A percentile compares a stretch with the other conserved stretches of the same genome.
Conservation (phyloP, 2,113 vertebrate species). For the Calypte anna region DNA sequence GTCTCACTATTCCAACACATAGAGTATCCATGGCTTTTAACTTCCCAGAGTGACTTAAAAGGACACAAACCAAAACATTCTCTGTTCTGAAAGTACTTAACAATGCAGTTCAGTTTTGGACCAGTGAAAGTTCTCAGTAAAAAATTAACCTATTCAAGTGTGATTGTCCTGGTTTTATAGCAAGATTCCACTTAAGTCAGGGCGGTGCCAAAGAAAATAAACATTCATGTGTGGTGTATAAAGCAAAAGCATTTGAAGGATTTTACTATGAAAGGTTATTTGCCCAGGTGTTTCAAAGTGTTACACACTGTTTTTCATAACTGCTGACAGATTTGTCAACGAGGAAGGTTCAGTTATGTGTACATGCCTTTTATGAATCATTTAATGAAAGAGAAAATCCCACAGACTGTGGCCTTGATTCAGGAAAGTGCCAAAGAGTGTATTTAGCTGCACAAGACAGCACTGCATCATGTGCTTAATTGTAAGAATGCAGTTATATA, state of each 20-base stretch:
- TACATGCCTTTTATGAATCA: background rate
- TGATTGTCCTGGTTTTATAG: constrained; percentile 34
- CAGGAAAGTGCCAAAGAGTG: background rate
- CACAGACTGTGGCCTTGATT: background rate
- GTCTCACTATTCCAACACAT: background rate
- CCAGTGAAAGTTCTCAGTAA: background rate
- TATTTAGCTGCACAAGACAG: background rate
- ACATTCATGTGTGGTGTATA: constrained; percentile 27
- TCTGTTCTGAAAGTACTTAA: background rate
- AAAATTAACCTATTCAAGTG: background rate
- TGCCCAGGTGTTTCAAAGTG: constrained; percentile 69
- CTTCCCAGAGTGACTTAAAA: background rate
- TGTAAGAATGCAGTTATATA: background rate
- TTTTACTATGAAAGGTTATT: constrained; percentile 68
- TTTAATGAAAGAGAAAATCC: background rate
- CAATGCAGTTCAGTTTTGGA: background rate
- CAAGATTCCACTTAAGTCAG: constrained; percentile 38
- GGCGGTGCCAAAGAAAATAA: constrained; percentile 73
- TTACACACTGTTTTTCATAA: constrained; percentile 48
- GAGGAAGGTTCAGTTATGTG: background rate
- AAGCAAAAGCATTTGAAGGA: constrained; percentile 55
- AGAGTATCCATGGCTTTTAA: background rate
- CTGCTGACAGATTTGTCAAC: constrained; percentile 54
- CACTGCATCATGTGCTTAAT: background rate
- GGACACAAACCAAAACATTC: background rate